Conservation (phyloP, 1,140 invertebrate genomes). For the Drosophila mauritiana region DNA sequence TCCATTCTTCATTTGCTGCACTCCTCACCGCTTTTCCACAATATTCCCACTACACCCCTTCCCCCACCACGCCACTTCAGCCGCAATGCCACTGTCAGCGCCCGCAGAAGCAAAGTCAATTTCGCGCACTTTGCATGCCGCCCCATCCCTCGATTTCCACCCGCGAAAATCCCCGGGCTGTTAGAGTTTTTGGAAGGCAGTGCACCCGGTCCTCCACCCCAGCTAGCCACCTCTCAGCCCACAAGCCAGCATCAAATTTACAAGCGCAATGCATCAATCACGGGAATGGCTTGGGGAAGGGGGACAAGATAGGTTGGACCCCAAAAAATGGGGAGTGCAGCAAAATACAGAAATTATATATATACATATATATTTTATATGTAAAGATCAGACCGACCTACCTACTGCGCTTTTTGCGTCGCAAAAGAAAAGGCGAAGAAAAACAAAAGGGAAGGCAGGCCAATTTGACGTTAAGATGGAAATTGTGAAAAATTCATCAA, state of each 20-base stretch:
- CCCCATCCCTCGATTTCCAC: constrained; percentile 5
- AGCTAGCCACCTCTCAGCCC: background rate
- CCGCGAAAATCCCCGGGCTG: constrained; percentile 22
- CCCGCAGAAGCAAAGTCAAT: constrained; percentile 81
- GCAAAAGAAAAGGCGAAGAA: constrained; percentile 25
- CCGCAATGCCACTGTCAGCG: constrained; percentile 74
- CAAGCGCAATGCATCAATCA: constrained; percentile 82
- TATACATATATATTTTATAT: background rate
- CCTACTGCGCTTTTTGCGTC: constrained; percentile 61
- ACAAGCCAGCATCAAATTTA: constrained; percentile 71
- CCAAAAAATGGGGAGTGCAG: background rate
- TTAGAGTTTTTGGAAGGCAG: constrained; percentile 44
- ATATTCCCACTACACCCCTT: too few relatives aligned
- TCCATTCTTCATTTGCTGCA: constrained; percentile 75
- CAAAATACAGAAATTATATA: background rate
- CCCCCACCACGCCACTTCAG: background rate
- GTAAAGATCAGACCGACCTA: background rate
- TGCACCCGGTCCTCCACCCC: background rate
- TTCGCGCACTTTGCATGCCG: constrained; percentile 79
- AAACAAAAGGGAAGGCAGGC: constrained; percentile 48
- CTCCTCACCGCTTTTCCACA: background rate
- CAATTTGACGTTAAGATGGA: constrained; percentile 79
- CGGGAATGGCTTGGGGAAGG: constrained; percentile 3
- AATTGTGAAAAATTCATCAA: constrained; percentile 81
- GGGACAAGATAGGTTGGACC: background rate